A percentile compares a stretch with the other conserved stretches of the same genome.
Conservation (phyloP, 2,888 invertebrate genomes). For the Amiota communis region DNA sequence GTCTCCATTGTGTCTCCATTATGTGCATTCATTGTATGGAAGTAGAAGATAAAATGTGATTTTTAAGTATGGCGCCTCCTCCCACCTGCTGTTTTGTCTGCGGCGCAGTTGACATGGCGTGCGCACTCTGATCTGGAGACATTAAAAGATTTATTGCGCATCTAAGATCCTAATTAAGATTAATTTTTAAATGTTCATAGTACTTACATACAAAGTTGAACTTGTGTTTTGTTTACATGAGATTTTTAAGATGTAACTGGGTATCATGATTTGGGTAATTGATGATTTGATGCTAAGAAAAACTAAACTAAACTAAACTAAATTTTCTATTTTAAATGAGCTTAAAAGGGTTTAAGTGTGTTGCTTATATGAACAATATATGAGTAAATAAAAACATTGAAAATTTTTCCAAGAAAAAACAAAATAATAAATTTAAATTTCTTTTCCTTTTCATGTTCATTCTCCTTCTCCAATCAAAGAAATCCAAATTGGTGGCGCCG, state of each 20-base stretch:
- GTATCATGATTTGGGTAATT: too few species aligned
- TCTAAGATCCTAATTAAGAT: conserved; percentile 24
- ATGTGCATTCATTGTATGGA: too few species aligned
- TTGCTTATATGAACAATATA: neutral
- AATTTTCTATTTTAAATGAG: conserved; percentile 3
- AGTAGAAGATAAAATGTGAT: too few species aligned
- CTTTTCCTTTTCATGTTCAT: neutral
- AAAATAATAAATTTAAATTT: neutral
- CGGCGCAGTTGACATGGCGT: neutral
- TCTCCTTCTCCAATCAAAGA: conserved; percentile 74
- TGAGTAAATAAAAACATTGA: neutral
- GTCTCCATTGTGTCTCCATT: too few species aligned
- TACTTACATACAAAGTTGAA: too few species aligned
- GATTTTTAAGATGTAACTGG: too few species aligned
- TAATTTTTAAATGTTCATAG: conserved; percentile 2
- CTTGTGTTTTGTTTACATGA: too few species aligned
- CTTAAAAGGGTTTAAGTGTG: neutral
- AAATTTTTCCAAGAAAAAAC: neutral
- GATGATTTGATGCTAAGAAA: too few species aligned
- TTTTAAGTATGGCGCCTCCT: neutral
- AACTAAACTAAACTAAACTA: too few species aligned
- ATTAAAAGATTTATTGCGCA: conserved; percentile 2
- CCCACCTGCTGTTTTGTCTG: conserved; percentile 6
- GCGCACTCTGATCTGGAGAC: neutral
- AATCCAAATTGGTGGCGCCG: conserved; percentile 89